These are phyloP conservation scores for Numenius arquata DNA, from an alignment of 2,113 vertebrate species.

Conservation along the genomic window DNA sequence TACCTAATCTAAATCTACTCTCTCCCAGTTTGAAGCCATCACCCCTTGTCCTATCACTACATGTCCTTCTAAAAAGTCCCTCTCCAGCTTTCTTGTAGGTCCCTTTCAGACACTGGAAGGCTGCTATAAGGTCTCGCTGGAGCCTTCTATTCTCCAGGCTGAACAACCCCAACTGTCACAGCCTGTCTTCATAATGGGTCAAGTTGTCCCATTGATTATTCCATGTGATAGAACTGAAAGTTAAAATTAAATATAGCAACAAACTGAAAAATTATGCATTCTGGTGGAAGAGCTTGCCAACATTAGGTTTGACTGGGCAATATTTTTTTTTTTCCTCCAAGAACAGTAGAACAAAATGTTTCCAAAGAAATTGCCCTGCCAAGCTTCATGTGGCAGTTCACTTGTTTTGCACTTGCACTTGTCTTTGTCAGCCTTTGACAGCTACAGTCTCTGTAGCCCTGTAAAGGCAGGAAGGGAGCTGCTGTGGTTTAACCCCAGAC, in stretches of 20 bases:
- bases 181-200: not conserved
- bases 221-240: not conserved
- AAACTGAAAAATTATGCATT: not conserved
- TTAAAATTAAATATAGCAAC: not conserved
- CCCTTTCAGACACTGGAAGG: too few relatives aligned
- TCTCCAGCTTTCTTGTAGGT: too few relatives aligned
- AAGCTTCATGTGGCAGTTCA: not conserved
- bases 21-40: too few relatives aligned
- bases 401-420: not conserved
- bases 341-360: not conserved
- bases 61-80: too few relatives aligned
- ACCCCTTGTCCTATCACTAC: too few relatives aligned
- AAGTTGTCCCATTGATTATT: not conserved
- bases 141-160: not conserved
- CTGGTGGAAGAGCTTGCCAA: not conserved
- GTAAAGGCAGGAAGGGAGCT: not conserved
- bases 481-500: not conserved
- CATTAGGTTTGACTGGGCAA: not conserved
- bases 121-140: too few relatives aligned
- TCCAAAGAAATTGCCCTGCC: not conserved
- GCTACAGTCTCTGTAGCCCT: not conserved
- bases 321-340: not conserved
- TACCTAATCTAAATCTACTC: too few relatives aligned
- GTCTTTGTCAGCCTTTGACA: not conserved
- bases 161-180: not conserved